These are phyloP conservation scores for Gallinago paraguaiae DNA, from an alignment of 2,113 vertebrate species.

Conservation along the genomic window DNA sequence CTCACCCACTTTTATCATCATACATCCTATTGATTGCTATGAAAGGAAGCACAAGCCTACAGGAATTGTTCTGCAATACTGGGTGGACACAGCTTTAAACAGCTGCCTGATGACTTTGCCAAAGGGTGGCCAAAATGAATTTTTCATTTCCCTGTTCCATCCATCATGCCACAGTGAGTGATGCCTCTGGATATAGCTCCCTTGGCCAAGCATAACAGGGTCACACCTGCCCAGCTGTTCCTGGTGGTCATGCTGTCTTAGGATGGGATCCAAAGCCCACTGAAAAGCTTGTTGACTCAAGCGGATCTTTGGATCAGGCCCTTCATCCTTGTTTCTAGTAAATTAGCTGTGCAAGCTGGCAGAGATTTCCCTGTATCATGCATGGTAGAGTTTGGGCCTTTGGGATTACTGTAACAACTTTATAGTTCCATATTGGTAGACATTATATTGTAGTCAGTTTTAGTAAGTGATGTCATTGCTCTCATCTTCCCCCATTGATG, in stretches of 20 bases:
- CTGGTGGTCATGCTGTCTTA: conserved; percentile 24
- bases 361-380: not conserved
- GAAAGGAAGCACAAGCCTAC: conserved; percentile 19
- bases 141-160: conserved; percentile 3
- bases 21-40: not conserved
- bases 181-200: not conserved
- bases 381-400: not conserved
- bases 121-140: not conserved
- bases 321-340: not conserved
- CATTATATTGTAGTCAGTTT: not conserved
- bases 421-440: not conserved
- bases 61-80: conserved; percentile 1
- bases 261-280: conserved; percentile 26
- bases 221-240: conserved; percentile 25
- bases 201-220: conserved; percentile 22
- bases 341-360: not conserved
- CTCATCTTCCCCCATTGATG: not conserved
- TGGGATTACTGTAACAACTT: not conserved
- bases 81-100: conserved; percentile 32
- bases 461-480: not conserved
- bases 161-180: not conserved
- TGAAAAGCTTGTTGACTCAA: conserved; percentile 1
- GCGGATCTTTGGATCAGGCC: not conserved
- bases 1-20: not conserved
- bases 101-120: conserved; percentile 9